Base-by-base conservation (phyloP, 2,888 invertebrate genomes). In the Plagodis dolabraria region DNA sequence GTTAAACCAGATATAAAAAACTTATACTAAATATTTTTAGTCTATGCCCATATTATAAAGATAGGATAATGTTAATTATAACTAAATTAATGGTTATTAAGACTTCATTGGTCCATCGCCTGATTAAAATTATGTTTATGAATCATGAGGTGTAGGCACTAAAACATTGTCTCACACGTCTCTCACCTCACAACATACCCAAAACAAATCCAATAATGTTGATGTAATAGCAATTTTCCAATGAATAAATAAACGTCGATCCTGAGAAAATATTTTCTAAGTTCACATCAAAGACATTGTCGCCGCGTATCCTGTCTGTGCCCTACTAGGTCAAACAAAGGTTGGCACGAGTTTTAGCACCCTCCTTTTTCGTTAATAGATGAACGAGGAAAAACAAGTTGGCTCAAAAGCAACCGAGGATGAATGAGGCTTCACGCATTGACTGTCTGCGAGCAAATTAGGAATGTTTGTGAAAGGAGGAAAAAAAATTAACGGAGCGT, bases 331-430 rank as follows among this genome's bases (percentile, higher is more conserved):
- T 53, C 60, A 53, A 56, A 61, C 49, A 61, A 56, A 61, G 60
- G 53, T 53, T 53, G 56, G 48, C 56, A 53, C 22, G 49, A 53
- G 46, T 57, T 60, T 56, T 47, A 53, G 60, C 43, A 43, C 46
- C 60, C 44, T 56, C 53, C 46, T 57, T 53, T 53, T 43, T 43
- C 60, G 48, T 60, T 61, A 60, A 53, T 53, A 53, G 45, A 61
- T 57, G 60, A 61, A 61, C 43, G 49, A 61, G 56, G 60, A 61
- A 61, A 60, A 56, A 49, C 56, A 49, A 53, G 49, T 38, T 36
- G 38, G 33, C 45, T 48, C 47, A 48, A 49, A 52, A 56, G 45
- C 38, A 42, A 44, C 49, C 45, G 9, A 11, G 47, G 12, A 12
- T 48, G 33, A 54, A 54, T 49, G 49, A 49, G 53, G 49, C 53